A percentile compares a stretch with the other conserved stretches of the same genome.
Conservation (phyloP, 1,140 invertebrate genomes). For the Cydia strobilella region DNA sequence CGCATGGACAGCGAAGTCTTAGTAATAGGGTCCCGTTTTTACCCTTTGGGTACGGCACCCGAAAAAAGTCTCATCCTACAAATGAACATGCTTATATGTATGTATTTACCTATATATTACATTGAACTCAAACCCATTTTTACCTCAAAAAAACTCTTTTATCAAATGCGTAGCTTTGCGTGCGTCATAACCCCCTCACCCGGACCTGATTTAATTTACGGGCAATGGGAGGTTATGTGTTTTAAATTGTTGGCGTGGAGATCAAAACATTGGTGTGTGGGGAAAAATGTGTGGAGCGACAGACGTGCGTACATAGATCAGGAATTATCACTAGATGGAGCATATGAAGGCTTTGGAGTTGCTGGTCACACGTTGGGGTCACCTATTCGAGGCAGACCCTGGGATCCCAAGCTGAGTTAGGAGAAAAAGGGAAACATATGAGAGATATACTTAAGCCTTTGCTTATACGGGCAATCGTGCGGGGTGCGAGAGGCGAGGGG, state of each 20-base stretch:
- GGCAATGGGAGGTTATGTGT: not conserved
- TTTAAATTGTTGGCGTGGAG: conserved; percentile 11
- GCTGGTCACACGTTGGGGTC: too few relatives aligned
- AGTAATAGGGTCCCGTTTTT: too few relatives aligned
- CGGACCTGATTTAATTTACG: not conserved
- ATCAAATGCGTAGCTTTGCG: not conserved
- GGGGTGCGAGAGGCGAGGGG: too few relatives aligned
- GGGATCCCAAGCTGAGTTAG: too few relatives aligned
- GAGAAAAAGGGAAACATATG: too few relatives aligned
- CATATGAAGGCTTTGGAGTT: not conserved
- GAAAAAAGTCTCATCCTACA: not conserved
- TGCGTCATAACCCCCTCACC: not conserved
- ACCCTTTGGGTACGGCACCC: too few relatives aligned
- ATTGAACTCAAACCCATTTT: not conserved
- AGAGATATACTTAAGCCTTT: too few relatives aligned
- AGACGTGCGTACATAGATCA: not conserved
- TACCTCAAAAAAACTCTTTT: not conserved
- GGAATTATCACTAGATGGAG: not conserved
- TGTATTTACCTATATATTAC: too few relatives aligned
- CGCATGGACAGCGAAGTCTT: too few relatives aligned
- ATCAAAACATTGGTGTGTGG: conserved; percentile 7
- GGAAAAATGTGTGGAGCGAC: not conserved
- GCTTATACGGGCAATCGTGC: too few relatives aligned
- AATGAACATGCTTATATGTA: not conserved
- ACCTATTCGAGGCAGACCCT: too few relatives aligned